These are phyloP conservation scores for Notodonta dromedarius DNA, from an alignment of 2,888 invertebrate genomes.

Conservation along the genomic window DNA sequence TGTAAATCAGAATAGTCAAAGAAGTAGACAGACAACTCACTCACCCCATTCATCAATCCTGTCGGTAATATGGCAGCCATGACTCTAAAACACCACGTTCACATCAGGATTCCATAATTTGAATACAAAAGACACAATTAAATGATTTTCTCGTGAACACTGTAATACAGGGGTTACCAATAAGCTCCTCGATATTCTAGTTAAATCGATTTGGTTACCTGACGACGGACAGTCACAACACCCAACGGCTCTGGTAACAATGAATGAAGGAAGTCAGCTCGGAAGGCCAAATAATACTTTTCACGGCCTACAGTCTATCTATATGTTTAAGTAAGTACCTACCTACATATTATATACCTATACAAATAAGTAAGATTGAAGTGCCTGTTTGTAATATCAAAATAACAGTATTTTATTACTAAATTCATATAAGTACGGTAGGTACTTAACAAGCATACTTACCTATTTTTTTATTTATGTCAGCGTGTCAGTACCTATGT, in stretches of 20 bases:
- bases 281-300: slow-evolving; percentile 11
- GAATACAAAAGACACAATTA: slow-evolving; percentile 10
- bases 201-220: slow-evolving; percentile 74
- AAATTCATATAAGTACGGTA: no score
- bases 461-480: no score
- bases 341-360: no score
- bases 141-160: neutral
- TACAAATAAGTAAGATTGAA: no score
- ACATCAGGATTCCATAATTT: slow-evolving; percentile 22
- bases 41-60: slow-evolving; percentile 69
- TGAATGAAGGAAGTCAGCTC: slow-evolving; percentile 25
- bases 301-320: slow-evolving; percentile 17
- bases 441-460: no score
- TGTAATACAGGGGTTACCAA: slow-evolving; percentile 14
- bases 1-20: no score
- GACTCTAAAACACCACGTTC: slow-evolving; percentile 17
- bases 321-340: no score
- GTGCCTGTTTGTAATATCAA: no score
- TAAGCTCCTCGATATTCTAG: slow-evolving; percentile 16
- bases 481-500: no score
- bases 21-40: slow-evolving; percentile 16
- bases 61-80: slow-evolving; percentile 74
- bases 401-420: no score
- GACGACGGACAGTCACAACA: slow-evolving; percentile 68
- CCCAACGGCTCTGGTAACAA: slow-evolving; percentile 29